phyloP scores from a whole-genome alignment of 2,797 vertebrate genomes.

The Enteromius mattozi region DNA sequence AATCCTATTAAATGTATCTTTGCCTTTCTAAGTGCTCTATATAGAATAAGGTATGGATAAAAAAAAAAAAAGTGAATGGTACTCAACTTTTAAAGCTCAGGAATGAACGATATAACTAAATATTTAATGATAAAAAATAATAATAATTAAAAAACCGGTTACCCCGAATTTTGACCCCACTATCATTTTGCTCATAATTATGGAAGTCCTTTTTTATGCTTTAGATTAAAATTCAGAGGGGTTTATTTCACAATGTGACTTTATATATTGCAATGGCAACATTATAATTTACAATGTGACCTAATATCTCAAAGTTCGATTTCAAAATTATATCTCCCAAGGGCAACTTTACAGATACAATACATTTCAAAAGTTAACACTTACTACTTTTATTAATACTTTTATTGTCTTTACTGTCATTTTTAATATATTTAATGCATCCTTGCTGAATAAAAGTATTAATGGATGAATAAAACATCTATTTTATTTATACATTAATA shows the following conservation, averaged over 20 bases:
- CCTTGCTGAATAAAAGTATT: too few relatives aligned
- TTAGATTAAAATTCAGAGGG: neutral
- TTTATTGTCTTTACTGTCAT: neutral
- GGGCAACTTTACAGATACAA: neutral
- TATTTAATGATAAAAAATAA: neutral
- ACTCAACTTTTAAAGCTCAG: conserved; percentile 2
- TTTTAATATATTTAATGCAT: too few relatives aligned
- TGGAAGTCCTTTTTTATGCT: neutral
- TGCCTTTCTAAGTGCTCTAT: conserved; percentile 19
- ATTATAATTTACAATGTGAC: neutral
- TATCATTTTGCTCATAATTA: conserved; percentile 1
- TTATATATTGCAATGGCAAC: neutral
- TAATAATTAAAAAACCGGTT: neutral
- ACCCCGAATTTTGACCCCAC: neutral
- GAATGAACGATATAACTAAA: neutral
- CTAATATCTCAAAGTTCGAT: neutral
- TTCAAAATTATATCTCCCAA: neutral
- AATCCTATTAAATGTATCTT: conserved; percentile 75
- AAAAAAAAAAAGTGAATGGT: conserved; percentile 13
- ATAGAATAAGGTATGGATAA: conserved; percentile 10
- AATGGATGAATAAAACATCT: too few relatives aligned
- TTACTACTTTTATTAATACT: neutral
- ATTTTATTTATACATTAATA: neutral
- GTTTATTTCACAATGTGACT: neutral
- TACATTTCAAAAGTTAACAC: neutral